Base-by-base conservation (phyloP, 2,888 invertebrate species). In the Physocephala rufipes region DNA sequence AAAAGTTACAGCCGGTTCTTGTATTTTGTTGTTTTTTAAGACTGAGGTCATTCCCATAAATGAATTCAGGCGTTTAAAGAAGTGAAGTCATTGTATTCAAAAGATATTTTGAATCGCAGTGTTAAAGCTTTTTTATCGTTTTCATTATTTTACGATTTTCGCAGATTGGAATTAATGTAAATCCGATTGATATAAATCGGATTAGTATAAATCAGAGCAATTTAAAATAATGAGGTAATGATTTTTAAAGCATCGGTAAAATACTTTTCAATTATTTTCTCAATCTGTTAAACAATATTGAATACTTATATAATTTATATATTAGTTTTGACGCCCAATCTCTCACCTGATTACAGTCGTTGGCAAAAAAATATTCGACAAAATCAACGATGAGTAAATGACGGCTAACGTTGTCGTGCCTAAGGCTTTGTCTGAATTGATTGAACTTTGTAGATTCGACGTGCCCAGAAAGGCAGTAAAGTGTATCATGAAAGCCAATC, bases 401-500 rank as follows among this genome's bases (percentile, higher is more conserved):
- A 95, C 91, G 0, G 95, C 92, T 66, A 95, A 86, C 0, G 95
- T 95, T 77, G 92, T 92, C 1, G 94, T 92, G 2, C 96, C 96
- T 1, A 96, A 87, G 0, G 94, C 93, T 1, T 90, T 91, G 79
- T 93, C 92, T 21, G 92, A 90, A 85, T 96, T 95, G 69, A 96
- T 90, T 0, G 94, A 95, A 82, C 95, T 95, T 86, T 94, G 94
- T 53, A 94, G 87, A 85, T 94, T 94, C 65, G 93, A 92, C 1
- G 93, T 90, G 4, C 94, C 94, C 86, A 93, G 95, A 85, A 96
- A 97, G 5, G 96, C 95, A 1, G 95, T 97, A 87, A 97, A 95
- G 77, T 95, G 93, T 78, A 96, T 90, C 91, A 96, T 93, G 86
- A 97, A 97, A 0, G 95, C 95, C 73, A 94, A 87, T 1, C 96